Evolutionary conservation across 2,888 invertebrate genomes (phyloP), one percentile per base, ranked within the genome.

Genomic region (Drosophila affinis): DNA sequence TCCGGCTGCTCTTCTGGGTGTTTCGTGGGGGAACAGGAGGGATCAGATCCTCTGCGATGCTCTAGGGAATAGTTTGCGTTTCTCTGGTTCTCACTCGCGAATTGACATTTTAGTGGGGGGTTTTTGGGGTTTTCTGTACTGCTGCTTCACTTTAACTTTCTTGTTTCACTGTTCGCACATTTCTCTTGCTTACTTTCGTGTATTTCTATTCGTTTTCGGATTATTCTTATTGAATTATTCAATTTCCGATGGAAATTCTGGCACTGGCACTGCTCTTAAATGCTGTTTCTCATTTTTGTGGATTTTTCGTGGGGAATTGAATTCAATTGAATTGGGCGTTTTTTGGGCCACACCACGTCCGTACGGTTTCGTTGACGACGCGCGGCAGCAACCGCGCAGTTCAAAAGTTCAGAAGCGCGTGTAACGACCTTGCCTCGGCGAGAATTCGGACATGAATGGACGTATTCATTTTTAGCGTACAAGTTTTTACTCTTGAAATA

Each of bases 271-370:
- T 32, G 48, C 24, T 54, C 49, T 51, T 45, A 39, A 32, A 47
- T 39, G n/a, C 51, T 63, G 65, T 61, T 59, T 69, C 53, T 70
- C 46, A 68, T 62, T 46, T 34, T 67, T 49, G 46, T 47, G 12
- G 60, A 55, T 61, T 72, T 70, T 64, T 52, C 53, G 4, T 24
- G 1, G 24, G 24, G 75, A 79, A 79, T 79, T 82, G 59, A 75
- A 69, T 62, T 62, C 72, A 78, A 34, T 53, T 49, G 10, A 71
- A 85, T 58, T 81, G 84, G 91, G 89, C 81, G 88, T 34, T 34
- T 34, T 24, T 29, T 29, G 29, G 82, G 72, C 65, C 76, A 89
- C 89, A 91, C 92, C 34, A 39, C 39, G 14, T n/a, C 39, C 39
- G 39, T 39, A 39, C 39, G 39, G n/a, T n/a, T 39, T 24, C 14